These are phyloP conservation scores for Sebastes iracundus DNA, from an alignment of 2,797 vertebrate genomes.

Conservation along the genomic window DNA sequence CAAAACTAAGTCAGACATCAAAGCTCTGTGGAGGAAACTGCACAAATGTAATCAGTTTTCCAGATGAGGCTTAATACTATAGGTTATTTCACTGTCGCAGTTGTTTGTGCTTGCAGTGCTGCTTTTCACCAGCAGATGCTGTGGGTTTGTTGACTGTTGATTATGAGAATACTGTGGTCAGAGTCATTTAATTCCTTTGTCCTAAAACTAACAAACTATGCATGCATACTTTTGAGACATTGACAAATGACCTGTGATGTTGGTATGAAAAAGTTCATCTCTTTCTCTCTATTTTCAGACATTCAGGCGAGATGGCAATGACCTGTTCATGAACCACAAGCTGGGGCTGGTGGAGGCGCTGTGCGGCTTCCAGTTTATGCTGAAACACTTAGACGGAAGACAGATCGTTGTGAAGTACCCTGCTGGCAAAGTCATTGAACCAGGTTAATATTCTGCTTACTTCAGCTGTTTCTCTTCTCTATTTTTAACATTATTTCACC, in stretches of 20 bases:
- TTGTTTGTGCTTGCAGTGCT: not conserved
- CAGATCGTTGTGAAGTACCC: conserved; percentile 98
- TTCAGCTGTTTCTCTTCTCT: not conserved
- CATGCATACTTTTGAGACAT: not conserved
- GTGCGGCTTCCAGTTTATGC: conserved; percentile 97
- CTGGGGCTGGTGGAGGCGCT: conserved; percentile 97
- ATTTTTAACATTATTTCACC: not conserved
- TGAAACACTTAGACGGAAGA: conserved; percentile 95
- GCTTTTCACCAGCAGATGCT: not conserved
- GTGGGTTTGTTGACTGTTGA: not conserved
- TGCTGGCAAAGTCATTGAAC: conserved; percentile 97
- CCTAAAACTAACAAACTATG: not conserved
- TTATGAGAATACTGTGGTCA: not conserved
- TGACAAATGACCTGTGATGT: not conserved
- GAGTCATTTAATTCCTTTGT: not conserved
- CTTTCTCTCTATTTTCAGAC: conserved; percentile 75
- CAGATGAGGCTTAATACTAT: not conserved
- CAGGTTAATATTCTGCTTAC: conserved; percentile 80
- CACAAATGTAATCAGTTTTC: no score
- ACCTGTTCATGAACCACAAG: conserved; percentile 95
- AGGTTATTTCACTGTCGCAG: not conserved
- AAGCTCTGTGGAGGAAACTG: not conserved
- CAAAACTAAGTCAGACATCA: not conserved
- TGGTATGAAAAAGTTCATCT: not conserved
- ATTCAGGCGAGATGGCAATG: conserved; percentile 92